These are phyloP conservation scores for Daphoenositta chrysoptera DNA, from an alignment of 2,113 vertebrate species.

Conservation along the genomic window DNA sequence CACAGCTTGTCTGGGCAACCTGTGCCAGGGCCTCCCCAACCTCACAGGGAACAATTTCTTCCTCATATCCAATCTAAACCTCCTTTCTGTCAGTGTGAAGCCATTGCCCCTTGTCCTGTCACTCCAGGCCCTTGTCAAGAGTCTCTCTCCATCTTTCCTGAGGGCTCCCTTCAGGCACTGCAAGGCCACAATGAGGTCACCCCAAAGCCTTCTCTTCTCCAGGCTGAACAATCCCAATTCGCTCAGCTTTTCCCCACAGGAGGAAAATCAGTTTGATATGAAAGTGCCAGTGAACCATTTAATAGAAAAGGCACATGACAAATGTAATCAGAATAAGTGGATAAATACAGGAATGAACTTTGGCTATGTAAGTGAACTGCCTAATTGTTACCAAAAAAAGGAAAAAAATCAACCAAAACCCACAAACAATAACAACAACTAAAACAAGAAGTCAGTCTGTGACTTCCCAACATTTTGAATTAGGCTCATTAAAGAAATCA, in stretches of 20 bases:
- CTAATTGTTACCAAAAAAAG: background rate
- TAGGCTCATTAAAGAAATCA: background rate
- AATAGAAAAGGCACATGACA: background rate
- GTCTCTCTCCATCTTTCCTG: background rate
- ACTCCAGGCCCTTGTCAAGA: background rate
- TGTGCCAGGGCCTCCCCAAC: background rate
- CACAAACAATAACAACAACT: background rate
- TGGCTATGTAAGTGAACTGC: background rate
- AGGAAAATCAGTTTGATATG: background rate
- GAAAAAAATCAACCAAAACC: background rate
- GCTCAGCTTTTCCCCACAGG: background rate
- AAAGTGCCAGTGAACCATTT: background rate
- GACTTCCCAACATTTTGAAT: background rate
- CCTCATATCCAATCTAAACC: background rate
- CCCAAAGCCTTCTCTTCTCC: background rate
- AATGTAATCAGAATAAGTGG: background rate
- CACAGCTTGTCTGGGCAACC: background rate
- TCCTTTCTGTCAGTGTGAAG: fast-evolving
- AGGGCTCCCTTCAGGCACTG: background rate
- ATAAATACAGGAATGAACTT: background rate
- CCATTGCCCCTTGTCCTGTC: background rate
- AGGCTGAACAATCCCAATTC: background rate
- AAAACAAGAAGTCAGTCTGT: background rate
- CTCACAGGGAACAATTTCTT: background rate
- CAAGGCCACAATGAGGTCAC: fast-evolving